phyloP scores from a whole-genome alignment of 1,140 invertebrate species.

The Neodiprion fabricii region DNA sequence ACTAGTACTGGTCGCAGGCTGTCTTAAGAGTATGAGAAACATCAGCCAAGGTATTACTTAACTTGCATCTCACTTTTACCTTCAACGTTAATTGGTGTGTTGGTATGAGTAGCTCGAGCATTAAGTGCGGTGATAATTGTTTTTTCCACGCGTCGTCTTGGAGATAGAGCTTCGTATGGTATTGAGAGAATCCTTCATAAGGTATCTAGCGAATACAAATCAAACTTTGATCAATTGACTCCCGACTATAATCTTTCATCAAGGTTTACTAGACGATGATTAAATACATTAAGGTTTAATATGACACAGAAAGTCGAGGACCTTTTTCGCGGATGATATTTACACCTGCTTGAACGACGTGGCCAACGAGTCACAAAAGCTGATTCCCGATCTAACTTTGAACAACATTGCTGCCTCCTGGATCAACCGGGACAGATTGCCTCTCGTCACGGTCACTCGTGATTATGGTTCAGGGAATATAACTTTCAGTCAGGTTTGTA shows the following conservation, averaged over 20 bases:
- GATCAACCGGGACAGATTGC: conserved; percentile 81
- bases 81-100: no score
- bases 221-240: neutral
- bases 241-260: neutral
- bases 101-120: no score
- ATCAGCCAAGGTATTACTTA: no score
- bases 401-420: conserved; percentile 78
- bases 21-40: no score
- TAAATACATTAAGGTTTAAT: neutral
- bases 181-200: no score
- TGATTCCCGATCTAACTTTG: conserved; percentile 67
- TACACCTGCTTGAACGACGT: conserved; percentile 79
- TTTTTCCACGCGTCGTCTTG: no score
- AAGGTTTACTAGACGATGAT: neutral
- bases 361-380: conserved; percentile 64
- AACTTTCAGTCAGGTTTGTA: conserved; percentile 69
- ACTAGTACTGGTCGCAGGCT: no score
- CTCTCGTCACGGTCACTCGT: conserved; percentile 76
- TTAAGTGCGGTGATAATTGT: no score
- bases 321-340: conserved; percentile 81
- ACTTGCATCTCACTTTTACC: no score
- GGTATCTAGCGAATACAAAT: no score
- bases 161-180: no score
- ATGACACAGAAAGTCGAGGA: conserved; percentile 68
- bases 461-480: conserved; percentile 71